Evolutionary conservation across 1,140 invertebrate genomes (phyloP).

Genomic region (Rhizoglyphus robini): DNA sequence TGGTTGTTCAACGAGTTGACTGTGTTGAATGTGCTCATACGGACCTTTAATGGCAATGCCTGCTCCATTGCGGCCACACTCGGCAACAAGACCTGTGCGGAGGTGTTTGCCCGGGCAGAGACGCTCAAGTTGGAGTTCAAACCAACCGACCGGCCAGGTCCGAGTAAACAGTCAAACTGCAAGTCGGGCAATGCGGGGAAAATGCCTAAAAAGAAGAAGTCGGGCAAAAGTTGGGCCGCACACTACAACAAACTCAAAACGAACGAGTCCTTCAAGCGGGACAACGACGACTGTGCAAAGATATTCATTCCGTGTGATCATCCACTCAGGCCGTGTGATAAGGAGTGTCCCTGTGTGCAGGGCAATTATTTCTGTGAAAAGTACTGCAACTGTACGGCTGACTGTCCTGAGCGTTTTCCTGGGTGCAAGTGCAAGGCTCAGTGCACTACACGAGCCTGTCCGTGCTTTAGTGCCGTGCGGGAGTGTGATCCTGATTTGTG

Average conservation of each 20-base stretch:
- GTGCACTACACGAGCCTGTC: slow-evolving; percentile 97
- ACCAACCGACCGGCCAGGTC: too few species aligned
- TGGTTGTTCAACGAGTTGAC: neutral
- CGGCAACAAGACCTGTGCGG: neutral
- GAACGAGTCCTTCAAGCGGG: too few species aligned
- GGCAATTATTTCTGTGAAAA: slow-evolving; percentile 96
- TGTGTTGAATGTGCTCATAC: neutral
- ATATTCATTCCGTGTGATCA: slow-evolving; percentile 85
- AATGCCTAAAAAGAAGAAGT: slow-evolving; percentile 71
- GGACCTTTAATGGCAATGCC: neutral
- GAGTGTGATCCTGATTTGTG: slow-evolving; percentile 99
- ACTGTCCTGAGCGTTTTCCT: slow-evolving; percentile 90
- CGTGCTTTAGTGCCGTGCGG: slow-evolving; percentile 90
- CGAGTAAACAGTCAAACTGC: too few species aligned
- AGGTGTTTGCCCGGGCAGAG: neutral
- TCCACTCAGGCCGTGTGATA: slow-evolving; percentile 73
- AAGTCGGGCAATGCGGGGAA: neutral
- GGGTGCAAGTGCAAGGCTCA: slow-evolving; percentile 95
- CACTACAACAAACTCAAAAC: slow-evolving; percentile 69
- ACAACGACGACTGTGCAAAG: neutral
- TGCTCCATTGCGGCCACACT: neutral
- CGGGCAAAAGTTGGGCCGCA: slow-evolving; percentile 48
- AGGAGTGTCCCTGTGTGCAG: slow-evolving; percentile 74
- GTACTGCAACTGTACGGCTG: slow-evolving; percentile 87
- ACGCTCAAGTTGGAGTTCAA: too few species aligned